Percentiles rank a stretch among this genome's conserved stretches.
These are phyloP conservation scores for Rhamphomyia laevipes DNA, from an alignment of 2,888 invertebrate genomes.

Conservation along the genomic window DNA sequence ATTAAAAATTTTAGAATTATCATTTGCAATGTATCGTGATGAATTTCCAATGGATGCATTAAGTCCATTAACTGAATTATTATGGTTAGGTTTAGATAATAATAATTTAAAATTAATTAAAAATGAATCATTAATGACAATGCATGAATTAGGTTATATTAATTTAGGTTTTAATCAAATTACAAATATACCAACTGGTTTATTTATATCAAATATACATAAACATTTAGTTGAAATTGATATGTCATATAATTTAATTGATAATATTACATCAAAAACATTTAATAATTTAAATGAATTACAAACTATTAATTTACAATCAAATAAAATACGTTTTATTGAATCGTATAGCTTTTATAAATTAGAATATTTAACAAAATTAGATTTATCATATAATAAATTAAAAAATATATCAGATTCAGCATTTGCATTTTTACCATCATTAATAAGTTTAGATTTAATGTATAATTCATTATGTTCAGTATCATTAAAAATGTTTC, in stretches of 20 bases:
- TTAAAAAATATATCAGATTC: conserved; percentile 59
- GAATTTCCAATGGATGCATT: conserved; percentile 66
- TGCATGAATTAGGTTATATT: conserved; percentile 62
- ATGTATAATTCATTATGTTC: conserved; percentile 64
- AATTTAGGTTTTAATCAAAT: conserved; percentile 80
- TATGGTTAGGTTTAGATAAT: conserved; percentile 78
- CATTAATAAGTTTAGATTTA: conserved; percentile 64
- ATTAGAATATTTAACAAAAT: conserved; percentile 64
- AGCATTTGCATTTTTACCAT: conserved; percentile 64
- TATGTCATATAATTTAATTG: conserved; percentile 69
- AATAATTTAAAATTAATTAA: conserved; percentile 69
- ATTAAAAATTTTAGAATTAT: conserved; percentile 72
- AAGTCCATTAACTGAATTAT: conserved; percentile 57
- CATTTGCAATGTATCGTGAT: conserved; percentile 72
- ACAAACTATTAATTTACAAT: conserved; percentile 65
- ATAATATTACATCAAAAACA: conserved; percentile 52
- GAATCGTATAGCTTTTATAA: conserved; percentile 62
- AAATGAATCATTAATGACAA: conserved; percentile 55
- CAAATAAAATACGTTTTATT: conserved; percentile 61
- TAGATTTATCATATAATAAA: conserved; percentile 74
- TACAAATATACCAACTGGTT: conserved; percentile 51
- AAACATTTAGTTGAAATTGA: conserved; percentile 64
- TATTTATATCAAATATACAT: conserved; percentile 59
- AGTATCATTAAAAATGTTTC: conserved; percentile 54
- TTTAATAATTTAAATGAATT: conserved; percentile 62